These are phyloP conservation scores for Holcopasites calliopsidis DNA, from an alignment of 1,140 invertebrate genomes.

Conservation along the genomic window DNA sequence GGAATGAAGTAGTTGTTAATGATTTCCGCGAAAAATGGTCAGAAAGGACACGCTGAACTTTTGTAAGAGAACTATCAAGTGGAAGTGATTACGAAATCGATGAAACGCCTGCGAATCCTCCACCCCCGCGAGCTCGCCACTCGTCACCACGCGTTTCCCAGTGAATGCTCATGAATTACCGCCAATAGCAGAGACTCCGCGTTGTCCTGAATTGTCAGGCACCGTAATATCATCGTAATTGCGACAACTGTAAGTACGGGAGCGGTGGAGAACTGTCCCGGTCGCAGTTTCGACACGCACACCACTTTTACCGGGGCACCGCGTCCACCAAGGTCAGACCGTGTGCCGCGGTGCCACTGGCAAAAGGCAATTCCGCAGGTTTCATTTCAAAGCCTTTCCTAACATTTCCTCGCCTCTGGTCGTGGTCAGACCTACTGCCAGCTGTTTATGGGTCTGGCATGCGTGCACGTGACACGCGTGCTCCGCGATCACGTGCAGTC, in stretches of 20 bases:
- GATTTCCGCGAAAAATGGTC: too few relatives aligned
- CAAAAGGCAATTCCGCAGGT: conserved; percentile 44
- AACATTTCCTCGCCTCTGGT: conserved; percentile 47
- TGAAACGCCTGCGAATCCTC: too few relatives aligned
- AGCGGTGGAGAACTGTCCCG: conserved; percentile 3
- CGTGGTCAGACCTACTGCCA: conserved; percentile 45
- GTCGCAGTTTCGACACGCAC: conserved; percentile 14
- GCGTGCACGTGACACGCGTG: conserved; percentile 61
- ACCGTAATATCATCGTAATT: conserved; percentile 28
- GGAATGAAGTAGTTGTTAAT: too few relatives aligned
- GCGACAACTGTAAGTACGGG: conserved; percentile 10
- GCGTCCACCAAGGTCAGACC: conserved; percentile 53
- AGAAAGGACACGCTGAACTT: too few relatives aligned
- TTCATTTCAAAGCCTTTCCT: conserved; percentile 56
- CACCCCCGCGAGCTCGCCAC: too few relatives aligned
- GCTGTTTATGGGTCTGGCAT: conserved; percentile 55
- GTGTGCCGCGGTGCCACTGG: conserved; percentile 5
- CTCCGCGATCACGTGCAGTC: conserved; percentile 54
- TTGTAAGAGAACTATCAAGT: too few relatives aligned
- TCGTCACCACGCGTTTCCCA: too few relatives aligned
- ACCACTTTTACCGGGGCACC: conserved; percentile 19
- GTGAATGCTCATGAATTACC: not conserved
- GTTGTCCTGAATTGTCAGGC: not conserved
- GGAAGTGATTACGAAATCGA: too few relatives aligned
- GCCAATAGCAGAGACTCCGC: not conserved